Evolutionary conservation across 2,797 vertebrate species (phyloP), one percentile per base, ranked within the genome.

Genomic region (Selene dorsalis): DNA sequence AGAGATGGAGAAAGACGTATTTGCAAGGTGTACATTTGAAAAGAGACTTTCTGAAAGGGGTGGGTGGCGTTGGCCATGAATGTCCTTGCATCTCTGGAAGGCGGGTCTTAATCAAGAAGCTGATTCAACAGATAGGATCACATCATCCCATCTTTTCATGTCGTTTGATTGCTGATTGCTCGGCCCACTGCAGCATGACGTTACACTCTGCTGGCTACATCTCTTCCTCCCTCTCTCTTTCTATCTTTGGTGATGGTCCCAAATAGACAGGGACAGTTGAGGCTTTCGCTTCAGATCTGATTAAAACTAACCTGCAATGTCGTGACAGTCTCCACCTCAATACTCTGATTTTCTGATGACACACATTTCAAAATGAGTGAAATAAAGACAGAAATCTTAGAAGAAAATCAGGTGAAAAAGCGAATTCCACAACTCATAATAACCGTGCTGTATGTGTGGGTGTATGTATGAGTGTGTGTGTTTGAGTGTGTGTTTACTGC

Each of bases 121-220:
- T 7, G 30, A 79, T 58, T 73, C 38, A 62, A 58, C 8, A 70
- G 24, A 63, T 0, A 28, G 30, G 4, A 26, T 43, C 69, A 59
- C 20, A 55, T 68, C 30, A 58, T 63, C 53, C 55, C 47, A 60
- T 60, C 58, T 35, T 79, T 71, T 20, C 11, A 28, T 28, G 13
- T 8, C 6, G 7, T 22, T 11, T 80, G 61, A 85, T 56, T 77
- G 61, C 61, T 63, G 60, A 70, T 73, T 71, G 43, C 57, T 74
- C 61, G 56, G 55, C 53, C 13, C 68, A 57, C 20, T 50, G 48
- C 63, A 65, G 68, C 59, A 3, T 71, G 24, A 68, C 13, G 1
- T 74, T 8, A 52, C 18, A 30, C 30, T 72, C 62, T 17, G 24
- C 24, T 61, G 47, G 50, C 41, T 64, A 38, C 26, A 22, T 24